Conservation (phyloP, 2,888 invertebrate genomes). For the Prenolepis imparis region DNA sequence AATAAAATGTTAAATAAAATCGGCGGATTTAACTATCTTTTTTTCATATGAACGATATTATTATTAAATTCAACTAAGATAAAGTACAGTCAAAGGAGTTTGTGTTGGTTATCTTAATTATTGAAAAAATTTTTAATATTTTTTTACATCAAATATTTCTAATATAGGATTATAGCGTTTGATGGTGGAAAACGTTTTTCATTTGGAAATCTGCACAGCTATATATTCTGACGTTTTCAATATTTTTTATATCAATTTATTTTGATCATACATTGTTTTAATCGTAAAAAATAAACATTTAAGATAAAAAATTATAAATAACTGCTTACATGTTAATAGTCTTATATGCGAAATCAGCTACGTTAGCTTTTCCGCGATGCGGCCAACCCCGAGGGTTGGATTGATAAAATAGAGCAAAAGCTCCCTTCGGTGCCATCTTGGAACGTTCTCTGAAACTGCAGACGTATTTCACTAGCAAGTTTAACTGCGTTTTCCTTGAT, state of each 20-base stretch:
- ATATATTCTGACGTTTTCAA: not conserved
- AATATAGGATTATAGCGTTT: not conserved
- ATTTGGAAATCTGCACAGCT: not conserved
- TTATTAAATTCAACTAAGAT: too few relatives aligned
- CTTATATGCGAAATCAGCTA: conserved; percentile 34
- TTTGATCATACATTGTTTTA: too few relatives aligned
- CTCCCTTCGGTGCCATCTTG: conserved; percentile 70
- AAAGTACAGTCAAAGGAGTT: too few relatives aligned
- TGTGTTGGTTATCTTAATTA: too few relatives aligned
- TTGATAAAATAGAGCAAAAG: conserved; percentile 74
- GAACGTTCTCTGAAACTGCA: conserved; percentile 63
- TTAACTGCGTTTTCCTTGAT: conserved; percentile 28
- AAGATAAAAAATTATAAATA: too few relatives aligned
- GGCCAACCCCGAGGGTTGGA: conserved; percentile 62
- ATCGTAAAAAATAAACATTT: too few relatives aligned
- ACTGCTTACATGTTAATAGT: not conserved
- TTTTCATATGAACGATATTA: too few relatives aligned
- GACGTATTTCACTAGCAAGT: conserved; percentile 65
- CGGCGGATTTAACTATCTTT: too few relatives aligned
- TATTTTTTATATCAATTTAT: not conserved
- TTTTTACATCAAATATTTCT: not conserved
- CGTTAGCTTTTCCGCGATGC: conserved; percentile 31
- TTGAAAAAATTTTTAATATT: too few relatives aligned
- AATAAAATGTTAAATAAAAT: too few relatives aligned
- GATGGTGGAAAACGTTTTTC: not conserved